Percentiles rank a stretch among this genome's conserved stretches.
These are phyloP conservation scores for Muscicapa comitata DNA, from an alignment of 2,797 vertebrate species.

Conservation along the genomic window DNA sequence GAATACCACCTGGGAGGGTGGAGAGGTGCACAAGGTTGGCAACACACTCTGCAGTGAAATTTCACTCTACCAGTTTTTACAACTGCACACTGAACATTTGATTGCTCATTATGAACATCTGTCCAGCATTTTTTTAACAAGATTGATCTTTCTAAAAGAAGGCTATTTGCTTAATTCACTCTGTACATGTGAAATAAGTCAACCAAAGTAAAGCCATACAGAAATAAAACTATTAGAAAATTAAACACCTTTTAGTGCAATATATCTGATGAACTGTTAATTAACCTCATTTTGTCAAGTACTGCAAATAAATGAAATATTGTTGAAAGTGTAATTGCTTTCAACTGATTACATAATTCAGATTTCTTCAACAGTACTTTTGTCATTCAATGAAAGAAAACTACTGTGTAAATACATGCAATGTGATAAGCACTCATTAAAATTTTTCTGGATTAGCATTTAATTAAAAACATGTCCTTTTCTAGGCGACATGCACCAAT, in stretches of 20 bases:
- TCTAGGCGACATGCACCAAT: slow-evolving; percentile 69
- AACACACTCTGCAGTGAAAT: neutral
- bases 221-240: neutral
- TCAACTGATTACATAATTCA: slow-evolving; percentile 70
- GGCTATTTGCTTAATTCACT: neutral
- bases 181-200: neutral
- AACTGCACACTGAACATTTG: neutral
- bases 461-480: slow-evolving; percentile 76
- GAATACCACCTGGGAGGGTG: slow-evolving; percentile 84
- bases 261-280: neutral
- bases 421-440: slow-evolving; percentile 62
- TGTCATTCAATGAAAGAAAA: slow-evolving; percentile 59
- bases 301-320: slow-evolving; percentile 56
- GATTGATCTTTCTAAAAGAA: neutral
- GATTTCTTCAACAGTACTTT: slow-evolving; percentile 24
- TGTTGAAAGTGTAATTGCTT: slow-evolving; percentile 59
- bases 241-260: neutral
- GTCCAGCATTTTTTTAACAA: neutral
- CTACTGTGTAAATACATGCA: slow-evolving; percentile 64
- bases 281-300: slow-evolving; percentile 23
- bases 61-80: neutral
- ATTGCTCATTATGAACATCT: neutral
- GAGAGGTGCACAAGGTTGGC: slow-evolving; percentile 28
- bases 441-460: slow-evolving; percentile 71
- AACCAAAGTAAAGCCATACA: neutral